phyloP scores from a whole-genome alignment of 1,140 invertebrate genomes.

The Anastatus disparis region DNA sequence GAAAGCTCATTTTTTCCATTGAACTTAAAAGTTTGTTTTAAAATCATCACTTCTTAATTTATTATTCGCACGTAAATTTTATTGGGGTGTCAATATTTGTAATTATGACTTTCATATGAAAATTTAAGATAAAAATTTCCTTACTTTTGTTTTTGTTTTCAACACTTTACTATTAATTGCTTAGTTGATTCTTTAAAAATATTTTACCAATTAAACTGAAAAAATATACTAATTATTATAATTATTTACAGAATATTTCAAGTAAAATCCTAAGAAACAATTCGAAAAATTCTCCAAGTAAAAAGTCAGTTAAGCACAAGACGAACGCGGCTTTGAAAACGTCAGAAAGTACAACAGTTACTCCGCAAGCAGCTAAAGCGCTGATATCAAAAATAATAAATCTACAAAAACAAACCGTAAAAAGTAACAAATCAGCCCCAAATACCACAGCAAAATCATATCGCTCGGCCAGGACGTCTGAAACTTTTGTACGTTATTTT shows the following conservation, averaged over 20 bases:
- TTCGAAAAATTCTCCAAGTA: not conserved
- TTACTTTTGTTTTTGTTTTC: too few species aligned
- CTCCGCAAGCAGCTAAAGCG: not conserved
- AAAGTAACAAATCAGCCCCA: not conserved
- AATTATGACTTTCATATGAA: too few species aligned
- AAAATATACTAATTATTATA: too few species aligned
- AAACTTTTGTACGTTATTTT: constrained; percentile 3
- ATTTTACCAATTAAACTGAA: too few species aligned
- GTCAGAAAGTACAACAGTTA: not conserved
- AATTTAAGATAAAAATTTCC: too few species aligned
- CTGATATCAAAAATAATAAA: constrained; percentile 10
- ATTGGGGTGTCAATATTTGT: too few species aligned
- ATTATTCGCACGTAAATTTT: too few species aligned
- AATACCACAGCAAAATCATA: not conserved
- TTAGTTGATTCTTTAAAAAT: too few species aligned
- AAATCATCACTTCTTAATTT: too few species aligned
- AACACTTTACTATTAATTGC: too few species aligned
- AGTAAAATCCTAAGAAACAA: not conserved
- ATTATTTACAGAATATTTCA: constrained; percentile 21
- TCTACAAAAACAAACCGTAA: not conserved
- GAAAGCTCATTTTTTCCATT: too few species aligned
- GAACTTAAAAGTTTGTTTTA: too few species aligned
- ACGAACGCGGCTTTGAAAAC: not conserved
- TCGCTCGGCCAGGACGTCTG: not conserved
- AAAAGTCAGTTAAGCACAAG: constrained; percentile 5